Base-by-base conservation (phyloP, 2,113 vertebrate genomes). In the Ophiodon elongatus region DNA sequence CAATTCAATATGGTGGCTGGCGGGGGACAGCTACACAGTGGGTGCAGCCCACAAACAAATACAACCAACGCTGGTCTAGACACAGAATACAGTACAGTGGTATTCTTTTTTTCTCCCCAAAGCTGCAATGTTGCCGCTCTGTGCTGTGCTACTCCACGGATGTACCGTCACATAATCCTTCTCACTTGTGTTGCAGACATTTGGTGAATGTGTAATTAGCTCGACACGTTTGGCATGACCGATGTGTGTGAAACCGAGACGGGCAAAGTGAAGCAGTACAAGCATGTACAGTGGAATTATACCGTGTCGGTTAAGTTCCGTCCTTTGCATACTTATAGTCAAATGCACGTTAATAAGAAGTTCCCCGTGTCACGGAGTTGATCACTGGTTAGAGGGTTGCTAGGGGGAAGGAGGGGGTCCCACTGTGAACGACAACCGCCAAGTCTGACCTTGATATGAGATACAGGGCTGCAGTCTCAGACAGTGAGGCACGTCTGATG, bases 1-100 rank as follows among this genome's bases (percentile, higher is more conserved):
- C 86, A 80, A 84, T 91, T 92, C 87, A 94, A 83, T 90, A 89
- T 92, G 93, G 83, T 82, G 85, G 89, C 90, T 87, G 86, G 80
- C 47, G 59, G 76, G 74, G 84, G 79, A 85, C 86, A 72, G 85
- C 81, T 43, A 74, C 47, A 39, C 57, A 79, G 77, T 82, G 87
- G 80, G 86, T 75, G 80, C 63, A 81, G 81, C 65, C 60, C 71
- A 84, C 83, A 85, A 76, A 85, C 63, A 88, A 87, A 89, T 70
- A 85, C 73, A 70, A 63, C 54, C 67, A 76, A 54, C 39, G 10
- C 31, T 80, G 77, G 71, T 85, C 79, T 59, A 73, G 75, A 85
- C 79, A 83, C 76, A 45, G 80, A 59, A 83, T 59, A 68, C 73
- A 78, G 79, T 25, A 31, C 43, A 73, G 73, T 69, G 64, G 25